A percentile compares a stretch with the other conserved stretches of the same genome.
These are phyloP conservation scores for Ornithoptera priamus DNA, from an alignment of 2,888 invertebrate genomes.

Conservation along the genomic window DNA sequence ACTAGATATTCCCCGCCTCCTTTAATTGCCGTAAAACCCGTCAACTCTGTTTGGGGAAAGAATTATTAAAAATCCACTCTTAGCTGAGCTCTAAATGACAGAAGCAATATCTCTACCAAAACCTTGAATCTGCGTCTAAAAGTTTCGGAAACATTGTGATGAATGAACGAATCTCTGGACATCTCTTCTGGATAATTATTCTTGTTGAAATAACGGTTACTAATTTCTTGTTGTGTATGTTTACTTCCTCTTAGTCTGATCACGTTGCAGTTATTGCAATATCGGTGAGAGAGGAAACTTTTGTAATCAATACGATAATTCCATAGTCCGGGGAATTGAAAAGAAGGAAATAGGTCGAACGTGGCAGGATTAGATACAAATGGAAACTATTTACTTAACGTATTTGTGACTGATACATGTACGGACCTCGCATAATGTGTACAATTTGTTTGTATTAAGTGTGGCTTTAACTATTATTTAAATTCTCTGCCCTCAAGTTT, in stretches of 20 bases:
- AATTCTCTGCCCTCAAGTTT: no score
- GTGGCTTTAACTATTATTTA: no score
- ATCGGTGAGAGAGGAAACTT: slow-evolving; percentile 8
- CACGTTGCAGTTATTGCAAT: slow-evolving; percentile 19
- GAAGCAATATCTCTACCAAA: no score
- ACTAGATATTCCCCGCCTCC: no score
- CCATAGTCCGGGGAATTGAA: slow-evolving; percentile 3
- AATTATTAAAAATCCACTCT: no score
- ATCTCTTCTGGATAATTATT: no score
- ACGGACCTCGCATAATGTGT: background rate
- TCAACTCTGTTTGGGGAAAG: no score
- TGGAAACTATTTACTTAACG: background rate
- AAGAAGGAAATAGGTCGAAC: slow-evolving; percentile 19
- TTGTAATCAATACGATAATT: slow-evolving; percentile 10
- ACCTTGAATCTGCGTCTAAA: no score
- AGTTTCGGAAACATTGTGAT: no score
- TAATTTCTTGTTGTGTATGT: background rate
- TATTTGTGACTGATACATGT: background rate
- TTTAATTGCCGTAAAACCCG: no score
- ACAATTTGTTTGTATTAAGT: background rate
- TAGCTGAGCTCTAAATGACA: no score
- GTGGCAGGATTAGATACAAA: slow-evolving; percentile 14
- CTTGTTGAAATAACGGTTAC: background rate
- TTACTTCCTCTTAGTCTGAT: slow-evolving; percentile 3
- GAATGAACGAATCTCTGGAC: no score